Evolutionary conservation across 2,797 vertebrate genomes (phyloP), one percentile per base, ranked within the genome.

Genomic region (Zalophus californianus): DNA sequence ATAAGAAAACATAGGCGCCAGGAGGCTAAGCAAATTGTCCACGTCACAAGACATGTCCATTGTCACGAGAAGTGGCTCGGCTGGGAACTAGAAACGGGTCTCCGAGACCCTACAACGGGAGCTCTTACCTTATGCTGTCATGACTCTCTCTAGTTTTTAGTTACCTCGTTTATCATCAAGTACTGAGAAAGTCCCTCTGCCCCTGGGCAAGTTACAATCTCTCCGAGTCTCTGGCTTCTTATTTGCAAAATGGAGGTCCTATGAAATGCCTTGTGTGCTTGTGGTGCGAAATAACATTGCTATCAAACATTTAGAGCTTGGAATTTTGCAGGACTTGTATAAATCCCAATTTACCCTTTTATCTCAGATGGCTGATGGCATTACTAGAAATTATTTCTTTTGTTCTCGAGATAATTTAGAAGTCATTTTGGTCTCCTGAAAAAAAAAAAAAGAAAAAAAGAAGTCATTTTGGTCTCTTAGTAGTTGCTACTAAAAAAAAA

Each of bases 191-290:
- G 2, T 70, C 54, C 13, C 16, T 54, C 87, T 88, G 92, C 72
- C 5, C 3, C 7, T 1, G 13, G 27, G 4, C 3, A 83, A 50
- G 16, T 35, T 38, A 15, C 20, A 68, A 21, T n/a, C 3, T 92
- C 58, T 91, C 23, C 15, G 54, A 92, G 25, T 27, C 44, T 95
- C 23, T 72, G 16, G 62, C 75, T 96, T 87, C 64, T 85, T 5
- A 27, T 84, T 9, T 73, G 29, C 83, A 75, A 68, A 75, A 25
- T 50, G 15, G 16, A 78, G n/a, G n/a, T 86, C 41, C 27, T 48
- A 44, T 44, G 64, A 88, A 92, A 16, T 68, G 13, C 3, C n/a
- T 48, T 14, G 2, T 32, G 23, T 20, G 38, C 1, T n/a, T 80
- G 21, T 64, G 20, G 7, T 68, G 41, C 86, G 20, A 38, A 86